A percentile compares a stretch with the other conserved stretches of the same genome.
These are phyloP conservation scores for Caenorhabditis latens DNA, from an alignment of 1,140 invertebrate species.

Conservation along the genomic window DNA sequence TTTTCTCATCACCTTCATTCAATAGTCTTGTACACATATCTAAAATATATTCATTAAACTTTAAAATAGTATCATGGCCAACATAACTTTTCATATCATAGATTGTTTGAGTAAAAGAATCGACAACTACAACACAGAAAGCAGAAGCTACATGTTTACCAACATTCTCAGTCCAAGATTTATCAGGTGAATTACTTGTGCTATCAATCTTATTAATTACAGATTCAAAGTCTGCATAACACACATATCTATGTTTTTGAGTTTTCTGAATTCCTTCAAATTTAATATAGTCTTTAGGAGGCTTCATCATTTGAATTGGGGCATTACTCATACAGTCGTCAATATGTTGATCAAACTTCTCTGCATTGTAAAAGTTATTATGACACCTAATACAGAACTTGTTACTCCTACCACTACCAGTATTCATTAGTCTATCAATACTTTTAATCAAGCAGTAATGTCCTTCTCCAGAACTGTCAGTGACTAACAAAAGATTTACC, in stretches of 20 bases:
- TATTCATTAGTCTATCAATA: too few species aligned
- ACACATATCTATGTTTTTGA: conserved; percentile 58
- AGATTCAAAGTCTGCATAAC: conserved; percentile 61
- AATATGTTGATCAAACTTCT: conserved; percentile 65
- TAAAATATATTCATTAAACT: conserved; percentile 50
- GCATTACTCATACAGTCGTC: conserved; percentile 60
- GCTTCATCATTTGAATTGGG: conserved; percentile 57
- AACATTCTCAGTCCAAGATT: conserved; percentile 29
- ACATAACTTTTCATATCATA: conserved; percentile 56
- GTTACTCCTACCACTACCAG: too few species aligned
- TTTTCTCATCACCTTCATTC: conserved; percentile 26
- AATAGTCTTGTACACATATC: conserved; percentile 37
- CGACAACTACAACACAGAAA: conserved; percentile 51
- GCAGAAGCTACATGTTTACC: conserved; percentile 56
- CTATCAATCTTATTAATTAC: conserved; percentile 14
- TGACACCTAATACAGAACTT: conserved; percentile 57
- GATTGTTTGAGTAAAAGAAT: conserved; percentile 37
- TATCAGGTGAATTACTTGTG: neutral
- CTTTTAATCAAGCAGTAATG: too few species aligned
- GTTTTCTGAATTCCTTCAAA: conserved; percentile 64
- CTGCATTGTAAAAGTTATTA: conserved; percentile 57
- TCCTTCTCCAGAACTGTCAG: too few species aligned
- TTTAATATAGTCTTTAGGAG: conserved; percentile 59
- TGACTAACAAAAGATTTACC: conserved; percentile 29
- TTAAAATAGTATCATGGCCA: neutral